These are phyloP conservation scores for Reticulitermes lucifugus DNA, from an alignment of 2,888 invertebrate species.

Conservation along the genomic window DNA sequence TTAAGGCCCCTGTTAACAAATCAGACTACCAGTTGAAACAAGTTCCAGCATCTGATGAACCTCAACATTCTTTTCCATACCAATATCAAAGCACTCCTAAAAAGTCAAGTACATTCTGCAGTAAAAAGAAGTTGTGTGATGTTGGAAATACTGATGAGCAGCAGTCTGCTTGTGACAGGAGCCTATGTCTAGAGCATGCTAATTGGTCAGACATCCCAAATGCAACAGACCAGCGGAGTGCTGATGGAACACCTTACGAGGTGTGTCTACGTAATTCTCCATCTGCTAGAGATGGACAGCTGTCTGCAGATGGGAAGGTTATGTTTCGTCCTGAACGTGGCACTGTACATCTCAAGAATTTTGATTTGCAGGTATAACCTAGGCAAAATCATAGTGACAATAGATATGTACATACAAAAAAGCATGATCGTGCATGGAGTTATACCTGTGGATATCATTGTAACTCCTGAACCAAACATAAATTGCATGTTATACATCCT, in stretches of 20 bases:
- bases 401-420: neutral
- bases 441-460: no score
- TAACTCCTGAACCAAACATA: no score
- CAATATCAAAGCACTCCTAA: neutral
- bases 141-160: neutral
- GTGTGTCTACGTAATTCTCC: neutral
- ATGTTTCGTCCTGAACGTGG: neutral
- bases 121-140: neutral
- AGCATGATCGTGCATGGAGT: no score
- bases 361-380: neutral
- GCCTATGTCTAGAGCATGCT: neutral
- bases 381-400: neutral
- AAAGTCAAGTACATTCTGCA: neutral
- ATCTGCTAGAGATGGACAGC: neutral
- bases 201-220: conserved; percentile 2
- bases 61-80: neutral
- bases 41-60: neutral
- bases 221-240: neutral
- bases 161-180: neutral
- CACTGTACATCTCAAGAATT: no score
- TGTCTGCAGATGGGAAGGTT: neutral
- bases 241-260: conserved; percentile 12
- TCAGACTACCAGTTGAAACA: neutral
- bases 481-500: no score
- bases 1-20: neutral